These are phyloP conservation scores for Eilema depressum DNA, from an alignment of 2,888 invertebrate genomes.

Conservation along the genomic window DNA sequence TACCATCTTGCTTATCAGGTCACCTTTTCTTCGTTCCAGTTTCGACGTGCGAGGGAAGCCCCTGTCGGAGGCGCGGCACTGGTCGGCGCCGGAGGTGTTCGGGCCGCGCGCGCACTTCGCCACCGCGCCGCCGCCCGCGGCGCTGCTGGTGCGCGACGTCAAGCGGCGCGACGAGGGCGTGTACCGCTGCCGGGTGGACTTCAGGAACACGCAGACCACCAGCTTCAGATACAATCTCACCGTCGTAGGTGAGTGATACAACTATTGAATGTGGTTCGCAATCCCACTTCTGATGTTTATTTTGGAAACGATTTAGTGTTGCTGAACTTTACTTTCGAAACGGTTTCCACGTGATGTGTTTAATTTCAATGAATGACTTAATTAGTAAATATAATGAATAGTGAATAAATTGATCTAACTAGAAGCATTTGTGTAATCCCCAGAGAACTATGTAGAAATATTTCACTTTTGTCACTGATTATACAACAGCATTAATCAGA, in stretches of 20 bases:
- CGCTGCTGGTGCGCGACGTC: conserved; percentile 91
- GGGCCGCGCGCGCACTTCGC: conserved; percentile 95
- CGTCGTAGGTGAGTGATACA: conserved; percentile 92
- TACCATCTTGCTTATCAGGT: neutral
- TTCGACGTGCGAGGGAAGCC: conserved; percentile 95
- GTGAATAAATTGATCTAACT: too few species aligned
- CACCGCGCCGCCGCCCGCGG: conserved; percentile 92
- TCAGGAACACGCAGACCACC: conserved; percentile 95
- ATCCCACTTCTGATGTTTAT: neutral
- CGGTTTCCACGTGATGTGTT: too few species aligned
- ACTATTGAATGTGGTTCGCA: neutral
- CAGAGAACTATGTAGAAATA: neutral
- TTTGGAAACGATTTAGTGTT: too few species aligned
- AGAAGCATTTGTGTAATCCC: too few species aligned
- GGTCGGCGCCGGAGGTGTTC: conserved; percentile 95
- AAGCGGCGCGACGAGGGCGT: conserved; percentile 95
- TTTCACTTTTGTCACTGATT: neutral
- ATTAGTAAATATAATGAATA: too few species aligned
- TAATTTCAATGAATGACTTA: too few species aligned
- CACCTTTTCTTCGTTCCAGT: conserved; percentile 84
- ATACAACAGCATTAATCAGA: neutral
- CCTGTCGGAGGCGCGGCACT: conserved; percentile 92
- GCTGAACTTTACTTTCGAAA: too few species aligned
- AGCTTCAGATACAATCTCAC: conserved; percentile 96
- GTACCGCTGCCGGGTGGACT: conserved; percentile 96